Evolutionary conservation across 2,113 vertebrate species (phyloP).

Genomic region (Chamaetylas fuelleborni): DNA sequence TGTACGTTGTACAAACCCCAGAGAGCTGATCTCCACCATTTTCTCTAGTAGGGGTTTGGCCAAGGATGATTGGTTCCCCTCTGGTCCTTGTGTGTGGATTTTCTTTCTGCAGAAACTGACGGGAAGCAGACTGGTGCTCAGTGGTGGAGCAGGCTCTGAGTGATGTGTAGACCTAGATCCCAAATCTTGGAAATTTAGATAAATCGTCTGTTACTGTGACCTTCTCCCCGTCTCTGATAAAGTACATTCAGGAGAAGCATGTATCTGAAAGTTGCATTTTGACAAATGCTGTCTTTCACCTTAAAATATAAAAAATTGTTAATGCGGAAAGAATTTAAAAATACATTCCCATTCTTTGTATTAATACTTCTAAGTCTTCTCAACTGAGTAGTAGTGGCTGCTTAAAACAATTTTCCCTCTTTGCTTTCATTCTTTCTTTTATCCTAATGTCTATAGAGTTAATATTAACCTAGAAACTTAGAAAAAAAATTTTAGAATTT

Average conservation of each 20-base stretch:
- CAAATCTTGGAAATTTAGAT: neutral
- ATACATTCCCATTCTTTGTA: neutral
- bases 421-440: neutral
- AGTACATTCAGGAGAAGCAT: neutral
- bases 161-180: neutral
- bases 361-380: neutral
- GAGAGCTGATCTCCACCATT: neutral
- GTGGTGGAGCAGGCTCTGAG: neutral
- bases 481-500: neutral
- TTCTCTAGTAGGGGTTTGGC: neutral
- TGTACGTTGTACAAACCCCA: neutral
- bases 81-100: neutral
- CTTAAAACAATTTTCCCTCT: neutral
- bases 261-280: neutral
- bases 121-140: neutral
- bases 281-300: neutral
- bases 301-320: neutral
- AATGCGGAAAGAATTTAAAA: neutral
- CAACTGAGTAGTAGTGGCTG: neutral
- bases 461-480: neutral
- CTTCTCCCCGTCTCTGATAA: neutral
- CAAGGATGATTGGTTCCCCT: neutral
- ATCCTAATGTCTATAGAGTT: neutral
- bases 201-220: neutral
- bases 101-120: neutral